These are phyloP conservation scores for Eretmochelys imbricata DNA, from an alignment of 2,113 vertebrate species.

Conservation along the genomic window DNA sequence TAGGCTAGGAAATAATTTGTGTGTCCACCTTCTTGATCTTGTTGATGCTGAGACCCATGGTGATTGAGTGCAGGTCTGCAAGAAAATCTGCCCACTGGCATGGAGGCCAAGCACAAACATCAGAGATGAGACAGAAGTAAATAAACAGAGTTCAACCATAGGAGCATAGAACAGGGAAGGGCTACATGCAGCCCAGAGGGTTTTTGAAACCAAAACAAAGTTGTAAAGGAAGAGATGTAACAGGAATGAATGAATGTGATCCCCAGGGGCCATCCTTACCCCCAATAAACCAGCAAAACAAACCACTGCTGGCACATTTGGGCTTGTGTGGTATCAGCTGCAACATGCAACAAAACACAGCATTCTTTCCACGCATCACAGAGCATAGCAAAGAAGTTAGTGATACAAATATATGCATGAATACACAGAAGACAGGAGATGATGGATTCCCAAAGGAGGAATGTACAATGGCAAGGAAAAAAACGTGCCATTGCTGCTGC, in stretches of 20 bases:
- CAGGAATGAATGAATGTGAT: background rate
- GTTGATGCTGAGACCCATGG: rapidly evolving
- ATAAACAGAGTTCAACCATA: rapidly evolving
- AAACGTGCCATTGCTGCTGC: background rate
- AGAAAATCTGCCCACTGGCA: background rate
- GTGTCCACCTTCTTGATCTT: rapidly evolving
- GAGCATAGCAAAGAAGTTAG: background rate
- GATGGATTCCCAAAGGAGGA: background rate
- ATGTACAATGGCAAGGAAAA: background rate
- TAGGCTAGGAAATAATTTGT: background rate
- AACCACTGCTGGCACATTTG: too few relatives aligned
- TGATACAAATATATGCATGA: background rate
- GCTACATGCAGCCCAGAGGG: background rate
- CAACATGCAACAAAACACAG: background rate
- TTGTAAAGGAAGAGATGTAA: background rate
- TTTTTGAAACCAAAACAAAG: background rate
- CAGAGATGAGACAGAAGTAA: background rate
- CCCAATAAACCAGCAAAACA: background rate
- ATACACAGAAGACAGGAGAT: background rate
- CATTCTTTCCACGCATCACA: background rate
- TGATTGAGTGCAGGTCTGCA: rapidly evolving
- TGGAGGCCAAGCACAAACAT: rapidly evolving
- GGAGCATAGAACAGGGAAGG: rapidly evolving
- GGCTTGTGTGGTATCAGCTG: background rate
- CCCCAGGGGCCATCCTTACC: background rate